A percentile compares a stretch with the other conserved stretches of the same genome.
phyloP scores from a whole-genome alignment of 2,113 vertebrate genomes.

The Eurypyga helias region DNA sequence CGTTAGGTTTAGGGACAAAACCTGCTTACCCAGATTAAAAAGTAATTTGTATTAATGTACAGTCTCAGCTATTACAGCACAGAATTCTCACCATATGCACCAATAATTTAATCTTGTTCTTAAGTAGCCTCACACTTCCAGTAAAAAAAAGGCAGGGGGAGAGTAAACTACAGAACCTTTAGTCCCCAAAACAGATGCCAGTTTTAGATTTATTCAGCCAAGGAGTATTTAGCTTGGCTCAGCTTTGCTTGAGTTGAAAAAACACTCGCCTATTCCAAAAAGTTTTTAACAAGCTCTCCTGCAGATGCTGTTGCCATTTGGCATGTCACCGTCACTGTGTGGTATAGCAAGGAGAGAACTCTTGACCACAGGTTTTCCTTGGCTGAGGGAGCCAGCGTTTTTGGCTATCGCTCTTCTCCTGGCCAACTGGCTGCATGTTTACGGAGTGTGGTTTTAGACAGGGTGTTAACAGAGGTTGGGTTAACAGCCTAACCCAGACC shows the following conservation, averaged over 20 bases:
- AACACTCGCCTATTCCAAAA: constrained; percentile 78
- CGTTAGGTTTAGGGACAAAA: background rate
- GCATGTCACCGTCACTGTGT: constrained; percentile 71
- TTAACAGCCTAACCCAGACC: constrained; percentile 63
- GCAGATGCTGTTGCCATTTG: constrained; percentile 75
- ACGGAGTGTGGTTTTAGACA: constrained; percentile 67
- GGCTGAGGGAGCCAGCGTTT: constrained; percentile 46
- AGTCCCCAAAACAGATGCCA: constrained; percentile 79
- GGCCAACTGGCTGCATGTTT: constrained; percentile 72
- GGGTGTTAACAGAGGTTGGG: constrained; percentile 67
- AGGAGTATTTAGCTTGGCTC: constrained; percentile 82
- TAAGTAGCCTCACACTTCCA: constrained; percentile 65
- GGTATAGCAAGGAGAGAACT: constrained; percentile 70
- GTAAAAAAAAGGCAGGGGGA: constrained; percentile 41
- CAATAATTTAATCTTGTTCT: constrained; percentile 68
- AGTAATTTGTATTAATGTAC: background rate
- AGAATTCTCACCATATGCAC: constrained; percentile 35
- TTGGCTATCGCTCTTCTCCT: constrained; percentile 52
- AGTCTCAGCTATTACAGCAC: background rate
- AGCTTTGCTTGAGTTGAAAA: constrained; percentile 62
- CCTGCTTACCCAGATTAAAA: background rate
- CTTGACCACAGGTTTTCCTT: constrained; percentile 78
- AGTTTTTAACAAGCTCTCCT: constrained; percentile 80
- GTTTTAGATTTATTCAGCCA: constrained; percentile 74
- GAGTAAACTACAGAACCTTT: constrained; percentile 65